These are phyloP conservation scores for Drosophila meridionalis DNA, from an alignment of 2,888 invertebrate genomes.

Conservation along the genomic window DNA sequence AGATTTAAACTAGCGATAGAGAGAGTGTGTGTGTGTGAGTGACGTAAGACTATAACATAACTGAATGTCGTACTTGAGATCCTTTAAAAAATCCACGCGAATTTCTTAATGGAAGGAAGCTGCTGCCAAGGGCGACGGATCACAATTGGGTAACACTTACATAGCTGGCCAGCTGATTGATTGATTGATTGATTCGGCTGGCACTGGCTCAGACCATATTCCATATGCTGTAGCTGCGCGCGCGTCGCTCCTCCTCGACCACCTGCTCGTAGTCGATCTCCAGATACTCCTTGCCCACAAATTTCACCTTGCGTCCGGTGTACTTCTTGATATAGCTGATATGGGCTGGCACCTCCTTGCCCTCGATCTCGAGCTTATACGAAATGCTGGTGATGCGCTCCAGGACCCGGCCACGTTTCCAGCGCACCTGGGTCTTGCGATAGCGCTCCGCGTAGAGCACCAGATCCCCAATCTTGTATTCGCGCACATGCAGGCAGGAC, in stretches of 20 bases:
- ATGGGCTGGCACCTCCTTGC: slow-evolving; percentile 83
- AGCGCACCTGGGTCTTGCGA: slow-evolving; percentile 82
- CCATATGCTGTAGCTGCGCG: slow-evolving; percentile 84
- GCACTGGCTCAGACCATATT: slow-evolving; percentile 72
- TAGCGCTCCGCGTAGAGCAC: slow-evolving; percentile 84
- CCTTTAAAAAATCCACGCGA: slow-evolving; percentile 77
- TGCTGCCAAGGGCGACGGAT: slow-evolving; percentile 39
- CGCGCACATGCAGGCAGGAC: slow-evolving; percentile 81
- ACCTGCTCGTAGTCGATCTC: slow-evolving; percentile 85
- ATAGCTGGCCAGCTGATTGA: not conserved
- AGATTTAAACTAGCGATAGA: slow-evolving; percentile 32
- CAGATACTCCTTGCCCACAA: slow-evolving; percentile 84
- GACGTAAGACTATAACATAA: slow-evolving; percentile 61
- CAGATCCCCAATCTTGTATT: slow-evolving; percentile 82
- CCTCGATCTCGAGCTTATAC: slow-evolving; percentile 83
- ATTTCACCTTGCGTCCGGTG: slow-evolving; percentile 83
- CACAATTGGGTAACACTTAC: slow-evolving; percentile 32
- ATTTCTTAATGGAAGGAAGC: slow-evolving; percentile 61
- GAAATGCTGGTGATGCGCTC: slow-evolving; percentile 85
- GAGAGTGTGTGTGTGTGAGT: slow-evolving; percentile 17
- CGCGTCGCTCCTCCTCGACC: slow-evolving; percentile 81
- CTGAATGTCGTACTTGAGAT: slow-evolving; percentile 80
- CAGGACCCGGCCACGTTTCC: slow-evolving; percentile 82
- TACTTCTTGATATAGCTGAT: slow-evolving; percentile 84
- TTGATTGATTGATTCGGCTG: not conserved